Conservation (phyloP, 2,797 vertebrate genomes). For the Cryptoblepharus egeriae region DNA sequence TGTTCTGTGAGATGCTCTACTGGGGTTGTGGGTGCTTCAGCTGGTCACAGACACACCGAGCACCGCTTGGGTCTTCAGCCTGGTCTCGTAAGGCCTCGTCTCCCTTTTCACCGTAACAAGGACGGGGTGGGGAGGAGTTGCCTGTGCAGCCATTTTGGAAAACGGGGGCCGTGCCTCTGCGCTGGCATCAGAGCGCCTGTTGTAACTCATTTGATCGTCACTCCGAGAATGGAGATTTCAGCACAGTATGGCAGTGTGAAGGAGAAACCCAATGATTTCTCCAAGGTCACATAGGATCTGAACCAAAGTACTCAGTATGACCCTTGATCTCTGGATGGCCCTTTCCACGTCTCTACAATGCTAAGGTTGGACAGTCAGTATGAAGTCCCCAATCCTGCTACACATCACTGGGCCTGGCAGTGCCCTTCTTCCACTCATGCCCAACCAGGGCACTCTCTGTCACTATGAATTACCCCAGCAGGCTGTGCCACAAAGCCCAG, state of each 20-base stretch:
- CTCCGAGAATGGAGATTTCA: not conserved
- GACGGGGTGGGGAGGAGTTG: not conserved
- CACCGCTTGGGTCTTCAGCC: not conserved
- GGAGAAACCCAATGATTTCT: not conserved
- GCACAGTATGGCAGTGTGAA: not conserved
- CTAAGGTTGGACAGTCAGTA: not conserved
- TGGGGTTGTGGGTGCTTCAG: not conserved
- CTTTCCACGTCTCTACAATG: no score
- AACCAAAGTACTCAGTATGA: no score
- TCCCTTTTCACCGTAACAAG: not conserved
- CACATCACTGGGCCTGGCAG: not conserved
- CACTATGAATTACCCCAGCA: not conserved
- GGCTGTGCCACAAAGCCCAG: no score
- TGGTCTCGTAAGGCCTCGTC: not conserved
- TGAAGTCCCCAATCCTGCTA: no score
- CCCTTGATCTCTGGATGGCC: not conserved
- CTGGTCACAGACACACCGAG: not conserved
- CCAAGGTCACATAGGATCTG: slow-evolving; percentile 3
- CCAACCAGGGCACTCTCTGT: not conserved
- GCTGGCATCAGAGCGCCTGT: not conserved
- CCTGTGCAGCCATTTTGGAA: slow-evolving; percentile 29
- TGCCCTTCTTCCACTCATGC: not conserved
- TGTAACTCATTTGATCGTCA: not conserved
- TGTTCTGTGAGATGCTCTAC: no score
- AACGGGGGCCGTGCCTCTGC: not conserved